Conservation (phyloP, 2,888 invertebrate genomes). For the Ophioninae sp. region DNA sequence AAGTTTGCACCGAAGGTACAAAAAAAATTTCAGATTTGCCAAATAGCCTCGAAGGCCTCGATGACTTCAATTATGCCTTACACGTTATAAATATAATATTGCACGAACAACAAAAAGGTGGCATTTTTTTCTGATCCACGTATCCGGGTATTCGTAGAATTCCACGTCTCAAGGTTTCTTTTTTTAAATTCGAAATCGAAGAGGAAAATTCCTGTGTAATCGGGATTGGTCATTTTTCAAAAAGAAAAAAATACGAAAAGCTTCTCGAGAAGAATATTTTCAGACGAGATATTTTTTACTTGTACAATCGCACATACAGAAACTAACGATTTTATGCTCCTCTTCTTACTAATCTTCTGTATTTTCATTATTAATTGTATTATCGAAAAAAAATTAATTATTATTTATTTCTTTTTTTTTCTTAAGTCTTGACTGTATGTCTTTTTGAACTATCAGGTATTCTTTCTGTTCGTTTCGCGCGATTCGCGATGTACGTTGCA, state of each 20-base stretch:
- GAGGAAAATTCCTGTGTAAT: conserved; percentile 20
- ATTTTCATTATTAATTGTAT: neutral
- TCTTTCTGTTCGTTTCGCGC: conserved; percentile 58
- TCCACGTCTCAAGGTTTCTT: conserved; percentile 18
- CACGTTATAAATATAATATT: conserved; percentile 33
- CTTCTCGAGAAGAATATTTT: conserved; percentile 5
- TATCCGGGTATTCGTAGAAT: conserved; percentile 6
- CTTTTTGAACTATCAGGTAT: conserved; percentile 43
- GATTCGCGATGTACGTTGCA: conserved; percentile 36
- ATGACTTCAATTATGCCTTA: conserved; percentile 30
- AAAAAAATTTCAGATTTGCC: conserved; percentile 60
- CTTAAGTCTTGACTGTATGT: conserved; percentile 42
- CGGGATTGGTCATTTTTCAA: conserved; percentile 16
- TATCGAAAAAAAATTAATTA: conserved; percentile 18
- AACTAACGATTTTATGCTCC: conserved; percentile 41
- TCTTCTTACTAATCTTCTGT: conserved; percentile 26
- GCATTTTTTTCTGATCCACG: conserved; percentile 11
- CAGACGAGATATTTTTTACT: conserved; percentile 30
- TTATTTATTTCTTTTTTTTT: conserved; percentile 42
- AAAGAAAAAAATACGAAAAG: neutral
- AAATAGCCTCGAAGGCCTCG: conserved; percentile 40
- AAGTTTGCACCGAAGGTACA: conserved; percentile 65
- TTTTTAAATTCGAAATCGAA: neutral
- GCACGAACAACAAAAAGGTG: conserved; percentile 32
- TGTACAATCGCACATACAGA: conserved; percentile 41